Percentiles rank a stretch among this genome's conserved stretches.
Evolutionary conservation across 2,797 vertebrate genomes (phyloP).

Genomic region (Thaleichthys pacificus): DNA sequence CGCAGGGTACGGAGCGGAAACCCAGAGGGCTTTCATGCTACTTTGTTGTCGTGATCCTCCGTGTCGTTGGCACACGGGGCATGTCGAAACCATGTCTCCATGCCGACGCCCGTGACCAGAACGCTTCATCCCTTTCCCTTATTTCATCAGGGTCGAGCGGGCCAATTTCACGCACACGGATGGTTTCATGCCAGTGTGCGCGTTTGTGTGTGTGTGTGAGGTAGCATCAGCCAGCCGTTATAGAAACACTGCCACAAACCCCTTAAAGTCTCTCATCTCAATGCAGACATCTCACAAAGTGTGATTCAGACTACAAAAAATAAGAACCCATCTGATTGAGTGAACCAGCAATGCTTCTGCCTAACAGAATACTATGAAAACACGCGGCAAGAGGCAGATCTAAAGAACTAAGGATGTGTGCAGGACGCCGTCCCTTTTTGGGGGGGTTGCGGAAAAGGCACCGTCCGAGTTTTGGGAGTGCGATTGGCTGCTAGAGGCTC

Average conservation of each 20-base stretch:
- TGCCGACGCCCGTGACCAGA: slow-evolving; percentile 20
- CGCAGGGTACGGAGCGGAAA: not conserved
- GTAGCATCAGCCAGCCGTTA: not conserved
- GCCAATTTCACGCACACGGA: not conserved
- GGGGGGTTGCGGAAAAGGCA: not conserved
- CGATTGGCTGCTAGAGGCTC: not conserved
- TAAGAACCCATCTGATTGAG: no score
- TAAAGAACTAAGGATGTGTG: not conserved
- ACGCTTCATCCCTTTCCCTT: slow-evolving; percentile 10
- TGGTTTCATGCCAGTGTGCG: not conserved
- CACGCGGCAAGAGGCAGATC: not conserved
- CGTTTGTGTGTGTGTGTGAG: not conserved
- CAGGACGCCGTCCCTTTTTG: no score
- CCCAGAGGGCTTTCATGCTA: slow-evolving; percentile 45
- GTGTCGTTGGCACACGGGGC: slow-evolving; percentile 25
- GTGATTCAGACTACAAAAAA: no score
- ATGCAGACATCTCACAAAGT: no score
- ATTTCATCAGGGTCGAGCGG: slow-evolving; percentile 16
- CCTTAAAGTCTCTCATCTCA: not conserved
- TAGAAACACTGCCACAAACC: not conserved
- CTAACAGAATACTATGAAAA: not conserved
- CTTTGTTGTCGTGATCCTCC: not conserved
- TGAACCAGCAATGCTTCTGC: no score
- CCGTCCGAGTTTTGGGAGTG: not conserved
- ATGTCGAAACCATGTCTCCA: slow-evolving; percentile 22